Evolutionary conservation across 2,888 invertebrate species (phyloP).

Genomic region (Tiliacea aurago): DNA sequence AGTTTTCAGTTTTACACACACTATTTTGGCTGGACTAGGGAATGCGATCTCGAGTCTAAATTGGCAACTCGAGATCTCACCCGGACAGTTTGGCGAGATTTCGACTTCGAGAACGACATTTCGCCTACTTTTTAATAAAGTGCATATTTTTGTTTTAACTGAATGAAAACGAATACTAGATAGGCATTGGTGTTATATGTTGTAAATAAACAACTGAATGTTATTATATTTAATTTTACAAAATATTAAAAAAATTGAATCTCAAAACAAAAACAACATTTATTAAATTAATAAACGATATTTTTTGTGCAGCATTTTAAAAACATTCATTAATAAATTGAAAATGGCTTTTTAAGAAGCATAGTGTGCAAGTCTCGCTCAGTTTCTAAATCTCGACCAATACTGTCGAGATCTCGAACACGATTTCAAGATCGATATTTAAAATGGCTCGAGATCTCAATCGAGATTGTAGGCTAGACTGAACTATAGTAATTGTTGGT

Average conservation of each 20-base stretch:
- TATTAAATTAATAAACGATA: too few relatives aligned
- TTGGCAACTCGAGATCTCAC: too few relatives aligned
- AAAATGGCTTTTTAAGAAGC: not conserved
- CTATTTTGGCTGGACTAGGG: not conserved
- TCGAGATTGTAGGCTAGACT: not conserved
- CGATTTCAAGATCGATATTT: not conserved
- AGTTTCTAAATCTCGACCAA: not conserved
- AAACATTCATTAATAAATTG: too few relatives aligned
- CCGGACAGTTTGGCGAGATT: not conserved
- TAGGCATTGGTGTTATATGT: not conserved
- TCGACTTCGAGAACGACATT: too few relatives aligned
- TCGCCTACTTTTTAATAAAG: not conserved
- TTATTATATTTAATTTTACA: too few relatives aligned
- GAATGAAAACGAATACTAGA: not conserved
- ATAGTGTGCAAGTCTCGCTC: not conserved
- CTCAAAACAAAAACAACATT: too few relatives aligned
- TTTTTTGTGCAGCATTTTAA: too few relatives aligned
- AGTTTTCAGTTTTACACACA: not conserved
- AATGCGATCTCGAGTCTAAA: not conserved
- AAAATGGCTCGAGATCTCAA: not conserved
- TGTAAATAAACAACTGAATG: not conserved
- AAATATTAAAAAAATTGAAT: too few relatives aligned
- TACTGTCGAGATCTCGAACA: not conserved
- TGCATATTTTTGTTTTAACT: not conserved
- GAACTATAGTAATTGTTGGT: not conserved